phyloP scores from a whole-genome alignment of 1,140 invertebrate species.

The Centruroides vittatus region DNA sequence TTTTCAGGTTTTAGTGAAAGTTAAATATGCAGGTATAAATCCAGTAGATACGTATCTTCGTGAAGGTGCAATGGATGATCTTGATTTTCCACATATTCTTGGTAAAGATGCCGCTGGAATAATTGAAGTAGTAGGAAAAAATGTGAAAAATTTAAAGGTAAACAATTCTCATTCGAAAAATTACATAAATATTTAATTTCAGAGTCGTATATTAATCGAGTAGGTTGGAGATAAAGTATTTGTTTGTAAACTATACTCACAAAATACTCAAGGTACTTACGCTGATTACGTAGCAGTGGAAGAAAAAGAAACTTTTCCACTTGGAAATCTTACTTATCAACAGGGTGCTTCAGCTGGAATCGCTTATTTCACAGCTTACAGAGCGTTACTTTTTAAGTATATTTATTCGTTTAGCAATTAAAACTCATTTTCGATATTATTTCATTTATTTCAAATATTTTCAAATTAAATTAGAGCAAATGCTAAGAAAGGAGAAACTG shows the following conservation, averaged over 20 bases:
- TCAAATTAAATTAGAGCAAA: conserved; percentile 24
- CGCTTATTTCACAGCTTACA: conserved; percentile 43
- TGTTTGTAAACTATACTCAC: conserved; percentile 20
- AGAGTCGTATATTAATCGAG: no score
- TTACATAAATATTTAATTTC: no score
- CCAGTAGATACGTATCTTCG: conserved; percentile 46
- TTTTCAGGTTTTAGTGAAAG: conserved; percentile 34
- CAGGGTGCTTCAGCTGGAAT: conserved; percentile 42
- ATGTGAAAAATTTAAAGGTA: conserved; percentile 34
- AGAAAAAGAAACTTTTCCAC: conserved; percentile 23
- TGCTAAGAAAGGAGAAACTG: conserved; percentile 32
- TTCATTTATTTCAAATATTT: no score
- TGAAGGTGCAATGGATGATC: conserved; percentile 28
- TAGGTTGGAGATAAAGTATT: conserved; percentile 40
- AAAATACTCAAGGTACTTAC: conserved; percentile 25
- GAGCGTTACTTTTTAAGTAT: conserved; percentile 36
- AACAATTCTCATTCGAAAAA: no score
- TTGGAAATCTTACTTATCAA: conserved; percentile 32
- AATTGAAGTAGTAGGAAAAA: conserved; percentile 32
- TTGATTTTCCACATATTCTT: conserved; percentile 37
- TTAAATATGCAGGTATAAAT: conserved; percentile 38
- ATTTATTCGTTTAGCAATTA: neutral
- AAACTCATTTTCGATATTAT: no score
- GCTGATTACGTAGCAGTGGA: conserved; percentile 35
- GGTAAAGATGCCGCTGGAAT: conserved; percentile 40